Evolutionary conservation across 92 coral and sea anemone species (phyloP).

Genomic region (Micromussa lordhowensis): DNA sequence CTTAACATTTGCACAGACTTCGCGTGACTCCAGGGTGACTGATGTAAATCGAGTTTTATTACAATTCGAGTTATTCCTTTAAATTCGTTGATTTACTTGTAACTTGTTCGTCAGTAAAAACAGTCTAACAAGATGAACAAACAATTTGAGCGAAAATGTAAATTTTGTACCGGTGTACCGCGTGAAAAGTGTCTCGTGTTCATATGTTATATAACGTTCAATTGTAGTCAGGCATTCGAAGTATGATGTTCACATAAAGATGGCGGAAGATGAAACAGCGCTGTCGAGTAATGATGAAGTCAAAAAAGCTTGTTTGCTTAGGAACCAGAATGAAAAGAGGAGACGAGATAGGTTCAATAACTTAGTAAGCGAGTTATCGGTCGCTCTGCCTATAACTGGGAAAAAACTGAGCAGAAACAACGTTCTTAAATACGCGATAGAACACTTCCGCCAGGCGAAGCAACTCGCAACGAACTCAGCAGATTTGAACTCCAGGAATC

Average conservation of each 20-base stretch:
- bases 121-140: neutral
- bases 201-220: neutral
- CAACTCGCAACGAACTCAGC: constrained; percentile 47
- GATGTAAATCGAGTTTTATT: neutral
- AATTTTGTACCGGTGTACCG: neutral
- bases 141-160: neutral
- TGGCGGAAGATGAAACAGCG: constrained; percentile 24
- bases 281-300: neutral
- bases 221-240: neutral
- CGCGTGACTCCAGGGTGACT: neutral
- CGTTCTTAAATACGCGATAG: constrained; percentile 41
- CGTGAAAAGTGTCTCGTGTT: neutral
- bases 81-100: too few relatives aligned
- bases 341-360: constrained; percentile 74
- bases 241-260: neutral
- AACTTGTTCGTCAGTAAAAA: neutral
- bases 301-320: constrained; percentile 4
- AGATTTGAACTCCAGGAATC: constrained; percentile 6
- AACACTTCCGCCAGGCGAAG: constrained; percentile 27
- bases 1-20: neutral
- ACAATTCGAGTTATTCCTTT: neutral
- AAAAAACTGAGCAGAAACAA: constrained; percentile 41
- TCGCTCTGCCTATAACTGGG: constrained; percentile 4
- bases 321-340: constrained; percentile 71
- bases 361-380: constrained; percentile 61